Evolutionary conservation across 2,797 vertebrate species (phyloP).

Genomic region (Carduelis carduelis): DNA sequence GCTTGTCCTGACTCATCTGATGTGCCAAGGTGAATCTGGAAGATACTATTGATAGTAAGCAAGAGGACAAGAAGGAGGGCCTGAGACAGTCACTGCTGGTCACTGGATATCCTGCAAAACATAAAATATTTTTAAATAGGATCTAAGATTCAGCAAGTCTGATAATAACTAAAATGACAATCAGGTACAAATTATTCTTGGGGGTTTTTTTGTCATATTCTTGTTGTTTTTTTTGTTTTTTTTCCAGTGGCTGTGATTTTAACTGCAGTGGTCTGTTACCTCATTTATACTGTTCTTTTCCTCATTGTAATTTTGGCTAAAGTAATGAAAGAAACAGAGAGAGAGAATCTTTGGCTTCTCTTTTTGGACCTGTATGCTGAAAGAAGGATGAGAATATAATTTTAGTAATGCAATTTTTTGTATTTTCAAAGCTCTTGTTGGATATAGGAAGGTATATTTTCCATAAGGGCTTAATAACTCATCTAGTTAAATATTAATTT

Average conservation of each 20-base stretch:
- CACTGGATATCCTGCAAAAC: background rate
- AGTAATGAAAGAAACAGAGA: background rate
- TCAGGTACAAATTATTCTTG: background rate
- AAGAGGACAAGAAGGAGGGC: background rate
- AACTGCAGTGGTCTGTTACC: background rate
- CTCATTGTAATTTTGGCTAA: background rate
- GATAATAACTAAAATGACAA: background rate
- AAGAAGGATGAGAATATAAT: background rate
- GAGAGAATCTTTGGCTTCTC: background rate
- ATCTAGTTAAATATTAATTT: background rate
- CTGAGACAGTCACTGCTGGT: background rate
- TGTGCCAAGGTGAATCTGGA: background rate
- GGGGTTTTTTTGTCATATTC: background rate
- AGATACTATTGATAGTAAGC: too few species aligned
- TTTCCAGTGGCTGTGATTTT: background rate
- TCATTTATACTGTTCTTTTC: background rate
- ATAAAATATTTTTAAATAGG: background rate
- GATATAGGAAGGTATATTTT: background rate
- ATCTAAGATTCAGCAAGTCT: background rate
- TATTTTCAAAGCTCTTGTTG: background rate
- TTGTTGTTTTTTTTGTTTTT: background rate
- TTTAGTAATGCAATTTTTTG: background rate
- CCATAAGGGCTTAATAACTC: background rate
- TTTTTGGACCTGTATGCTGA: background rate
- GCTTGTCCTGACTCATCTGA: background rate